Conservation (phyloP, 2,113 vertebrate species). For the Epinephelus fuscoguttatus region DNA sequence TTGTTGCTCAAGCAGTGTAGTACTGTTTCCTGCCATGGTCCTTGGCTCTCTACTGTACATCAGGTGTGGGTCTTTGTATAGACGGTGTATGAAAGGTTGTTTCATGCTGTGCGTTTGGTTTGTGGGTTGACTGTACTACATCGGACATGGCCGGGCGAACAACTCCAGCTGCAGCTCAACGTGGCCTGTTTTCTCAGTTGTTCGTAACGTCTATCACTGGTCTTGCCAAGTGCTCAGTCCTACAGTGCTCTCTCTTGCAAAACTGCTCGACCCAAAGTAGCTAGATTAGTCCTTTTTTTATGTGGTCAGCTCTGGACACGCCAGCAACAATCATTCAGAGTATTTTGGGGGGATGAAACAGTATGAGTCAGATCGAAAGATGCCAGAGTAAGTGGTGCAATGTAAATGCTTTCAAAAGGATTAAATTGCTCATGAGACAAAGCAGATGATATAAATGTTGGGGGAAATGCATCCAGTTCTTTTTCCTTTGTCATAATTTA, state of each 20-base stretch:
- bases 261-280: slow-evolving; percentile 55
- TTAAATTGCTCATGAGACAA: slow-evolving; percentile 62
- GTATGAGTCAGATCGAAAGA: slow-evolving; percentile 57
- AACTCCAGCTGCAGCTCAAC: slow-evolving; percentile 66
- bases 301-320: slow-evolving; percentile 56
- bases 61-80: slow-evolving; percentile 70
- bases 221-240: slow-evolving; percentile 65
- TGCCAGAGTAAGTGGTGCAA: slow-evolving; percentile 63
- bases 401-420: slow-evolving; percentile 58
- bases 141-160: slow-evolving; percentile 69
- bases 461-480: slow-evolving; percentile 44
- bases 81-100: slow-evolving; percentile 65
- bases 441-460: slow-evolving; percentile 68
- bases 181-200: slow-evolving; percentile 59
- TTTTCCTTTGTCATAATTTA: slow-evolving; percentile 41
- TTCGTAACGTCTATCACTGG: slow-evolving; percentile 63
- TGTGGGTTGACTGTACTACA: slow-evolving; percentile 58
- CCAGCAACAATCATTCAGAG: slow-evolving; percentile 57
- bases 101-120: slow-evolving; percentile 57
- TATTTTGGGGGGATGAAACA: slow-evolving; percentile 63
- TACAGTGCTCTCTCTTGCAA: slow-evolving; percentile 52
- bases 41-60: slow-evolving; percentile 80
- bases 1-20: slow-evolving; percentile 87
- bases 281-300: slow-evolving; percentile 45
- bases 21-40: slow-evolving; percentile 85